Percentiles rank a stretch among this genome's conserved stretches.
Evolutionary conservation across 2,113 vertebrate species (phyloP).

Genomic region (Lasiurus borealis): DNA sequence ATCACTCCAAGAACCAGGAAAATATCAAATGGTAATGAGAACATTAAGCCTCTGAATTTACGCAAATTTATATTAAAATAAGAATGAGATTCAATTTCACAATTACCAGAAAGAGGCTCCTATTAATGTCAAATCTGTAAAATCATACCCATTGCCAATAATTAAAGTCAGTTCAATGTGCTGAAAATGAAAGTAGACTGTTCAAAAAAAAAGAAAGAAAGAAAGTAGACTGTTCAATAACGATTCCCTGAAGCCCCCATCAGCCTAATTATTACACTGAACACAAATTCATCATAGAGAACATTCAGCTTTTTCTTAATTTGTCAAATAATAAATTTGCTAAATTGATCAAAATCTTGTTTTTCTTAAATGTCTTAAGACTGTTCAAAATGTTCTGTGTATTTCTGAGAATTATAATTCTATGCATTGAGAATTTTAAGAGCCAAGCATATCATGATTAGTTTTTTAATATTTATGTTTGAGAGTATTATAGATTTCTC

Average conservation of each 20-base stretch:
- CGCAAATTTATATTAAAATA: constrained; percentile 8
- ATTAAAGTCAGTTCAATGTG: not conserved
- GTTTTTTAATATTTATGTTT: not conserved
- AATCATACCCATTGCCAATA: not conserved
- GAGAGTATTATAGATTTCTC: too few relatives aligned
- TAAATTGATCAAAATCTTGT: constrained; percentile 5
- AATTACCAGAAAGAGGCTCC: not conserved
- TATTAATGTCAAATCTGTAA: constrained; percentile 18
- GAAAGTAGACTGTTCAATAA: constrained; percentile 4
- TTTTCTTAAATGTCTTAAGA: constrained; percentile 39
- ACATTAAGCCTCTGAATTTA: not conserved
- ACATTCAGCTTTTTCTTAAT: not conserved
- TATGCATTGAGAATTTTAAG: constrained; percentile 4
- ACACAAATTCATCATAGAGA: not conserved
- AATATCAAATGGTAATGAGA: constrained; percentile 10
- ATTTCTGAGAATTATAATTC: constrained; percentile 4
- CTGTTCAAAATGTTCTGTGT: not conserved
- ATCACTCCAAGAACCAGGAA: not conserved
- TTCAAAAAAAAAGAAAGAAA: too few relatives aligned
- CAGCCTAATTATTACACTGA: not conserved
- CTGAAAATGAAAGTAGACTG: constrained; percentile 27
- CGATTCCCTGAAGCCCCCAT: not conserved
- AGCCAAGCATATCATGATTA: not conserved
- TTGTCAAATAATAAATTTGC: not conserved
- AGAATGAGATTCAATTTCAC: not conserved